A percentile compares a stretch with the other conserved stretches of the same genome.
These are phyloP conservation scores for Pantala flavescens DNA, from an alignment of 1,140 invertebrate genomes.

Conservation along the genomic window DNA sequence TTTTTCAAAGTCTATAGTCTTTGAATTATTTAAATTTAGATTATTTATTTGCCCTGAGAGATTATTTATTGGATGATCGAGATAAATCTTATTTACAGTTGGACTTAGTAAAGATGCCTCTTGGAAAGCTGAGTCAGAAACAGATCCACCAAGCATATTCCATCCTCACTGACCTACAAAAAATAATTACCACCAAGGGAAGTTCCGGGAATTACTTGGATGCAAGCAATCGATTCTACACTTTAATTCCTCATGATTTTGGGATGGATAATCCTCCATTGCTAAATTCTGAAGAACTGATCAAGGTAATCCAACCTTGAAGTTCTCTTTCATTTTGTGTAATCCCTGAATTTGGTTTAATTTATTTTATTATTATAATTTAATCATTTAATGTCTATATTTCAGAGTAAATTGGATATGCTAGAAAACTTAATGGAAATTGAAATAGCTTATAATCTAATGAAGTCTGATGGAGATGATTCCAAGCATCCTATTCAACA, in stretches of 20 bases:
- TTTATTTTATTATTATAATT: constrained; percentile 11
- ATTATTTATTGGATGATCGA: neutral
- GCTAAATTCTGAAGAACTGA: constrained; percentile 60
- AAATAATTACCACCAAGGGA: constrained; percentile 40
- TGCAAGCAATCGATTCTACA: constrained; percentile 86
- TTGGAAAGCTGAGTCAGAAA: constrained; percentile 87
- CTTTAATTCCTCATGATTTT: constrained; percentile 90
- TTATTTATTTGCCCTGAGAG: neutral
- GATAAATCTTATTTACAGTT: constrained; percentile 42
- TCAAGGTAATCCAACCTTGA: constrained; percentile 45
- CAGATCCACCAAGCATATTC: constrained; percentile 80
- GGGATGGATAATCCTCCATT: constrained; percentile 73
- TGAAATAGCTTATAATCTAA: constrained; percentile 84
- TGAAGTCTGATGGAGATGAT: constrained; percentile 45
- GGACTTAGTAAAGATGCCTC: constrained; percentile 93
- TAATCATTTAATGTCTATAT: constrained; percentile 17
- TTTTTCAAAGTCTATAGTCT: neutral
- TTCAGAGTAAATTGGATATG: constrained; percentile 76
- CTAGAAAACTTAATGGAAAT: constrained; percentile 86
- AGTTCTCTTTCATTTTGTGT: neutral
- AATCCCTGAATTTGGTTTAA: neutral
- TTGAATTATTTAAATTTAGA: neutral
- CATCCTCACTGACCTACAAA: constrained; percentile 67
- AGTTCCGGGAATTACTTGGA: constrained; percentile 57
- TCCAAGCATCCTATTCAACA: constrained; percentile 61